Evolutionary conservation across 1,140 invertebrate species (phyloP), one percentile per base, ranked within the genome.

Genomic region (Trigoniulus corallinus): DNA sequence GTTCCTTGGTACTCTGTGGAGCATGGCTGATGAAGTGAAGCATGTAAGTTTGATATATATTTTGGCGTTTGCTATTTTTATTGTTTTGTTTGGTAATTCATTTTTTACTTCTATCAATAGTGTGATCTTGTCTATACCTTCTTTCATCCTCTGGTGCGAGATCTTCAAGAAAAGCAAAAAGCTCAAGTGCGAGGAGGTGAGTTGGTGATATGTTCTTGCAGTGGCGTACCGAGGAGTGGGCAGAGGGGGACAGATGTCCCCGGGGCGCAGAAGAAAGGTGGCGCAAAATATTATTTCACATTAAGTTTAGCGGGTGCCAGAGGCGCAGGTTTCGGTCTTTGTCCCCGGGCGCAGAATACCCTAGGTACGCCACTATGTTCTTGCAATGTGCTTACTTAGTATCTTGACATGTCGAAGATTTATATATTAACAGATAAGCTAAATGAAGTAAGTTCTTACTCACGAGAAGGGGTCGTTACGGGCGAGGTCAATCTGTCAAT

Each of bases 71-170:
- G 15, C 29, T 7, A 15, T 53, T 15, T 53, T 22, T n/a, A 22
- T 15, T 12, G 10, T 53, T 53, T 22, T n/a, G 22, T 10, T 4
- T 53, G 23, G n/a, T 13, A 53, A 10, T 48, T 44, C 45, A 12
- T 20, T 34, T 18, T 7, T 54, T 39, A 34, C 51, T 7, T 54
- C 42, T 26, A 34, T 59, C 56, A 85, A 0, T 88, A 97, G 72
- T 94, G 88, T 27, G 87, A 94, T 68, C 72, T 98, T 27, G 88
- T 97, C 4, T 97, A 97, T 64, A 97, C 93, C 1, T 97, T 98
- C 70, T 96, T 97, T 66, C 94, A 98, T 74, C 89, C 92, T 10
- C 66, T 98, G 53, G 67, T 96, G 44, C 69, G 92, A 56, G 94
- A 78, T 60, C 72, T 74, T 61, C 70, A 93, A 67, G 86, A 87